A percentile compares a stretch with the other conserved stretches of the same genome.
phyloP scores from a whole-genome alignment of 2,113 vertebrate species.

The Oncorhynchus masou region DNA sequence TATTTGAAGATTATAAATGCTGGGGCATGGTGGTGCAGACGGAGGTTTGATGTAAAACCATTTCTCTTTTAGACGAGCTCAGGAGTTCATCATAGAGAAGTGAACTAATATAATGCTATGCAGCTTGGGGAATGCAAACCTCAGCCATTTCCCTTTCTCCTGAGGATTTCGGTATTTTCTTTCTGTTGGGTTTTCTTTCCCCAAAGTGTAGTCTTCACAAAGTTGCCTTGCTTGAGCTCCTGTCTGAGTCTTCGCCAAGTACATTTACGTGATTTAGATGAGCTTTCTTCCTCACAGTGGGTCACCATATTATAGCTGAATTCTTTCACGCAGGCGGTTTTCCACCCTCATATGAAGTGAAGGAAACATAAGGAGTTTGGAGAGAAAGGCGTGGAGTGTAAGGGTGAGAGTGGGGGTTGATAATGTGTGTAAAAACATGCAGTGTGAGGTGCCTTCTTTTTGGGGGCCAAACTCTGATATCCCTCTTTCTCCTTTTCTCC shows the following conservation, averaged over 20 bases:
- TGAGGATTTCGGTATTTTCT: constrained; percentile 47
- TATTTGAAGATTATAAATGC: constrained; percentile 29
- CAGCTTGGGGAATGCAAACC: constrained; percentile 57
- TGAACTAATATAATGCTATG: constrained; percentile 49
- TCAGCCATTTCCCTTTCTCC: constrained; percentile 55
- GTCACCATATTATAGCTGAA: constrained; percentile 63
- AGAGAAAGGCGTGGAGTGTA: constrained; percentile 30
- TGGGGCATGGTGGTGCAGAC: no score
- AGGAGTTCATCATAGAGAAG: neutral
- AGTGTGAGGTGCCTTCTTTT: constrained; percentile 51
- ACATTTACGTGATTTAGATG: constrained; percentile 66
- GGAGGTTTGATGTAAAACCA: no score
- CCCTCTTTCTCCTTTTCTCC: neutral
- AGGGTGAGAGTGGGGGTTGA: neutral
- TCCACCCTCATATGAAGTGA: constrained; percentile 55
- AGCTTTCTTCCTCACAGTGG: constrained; percentile 65
- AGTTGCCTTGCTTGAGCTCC: constrained; percentile 40
- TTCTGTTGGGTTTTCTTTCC: constrained; percentile 57
- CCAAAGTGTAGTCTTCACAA: constrained; percentile 28
- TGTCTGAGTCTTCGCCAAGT: neutral
- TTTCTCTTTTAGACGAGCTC: no score
- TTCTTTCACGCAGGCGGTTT: constrained; percentile 56
- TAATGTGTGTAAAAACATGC: constrained; percentile 55
- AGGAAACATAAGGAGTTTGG: constrained; percentile 59
- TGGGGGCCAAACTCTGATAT: constrained; percentile 48